Percentiles rank a stretch among this genome's conserved stretches.
Evolutionary conservation across 2,888 invertebrate species (phyloP).

Genomic region (Lasioglossum calceatum): DNA sequence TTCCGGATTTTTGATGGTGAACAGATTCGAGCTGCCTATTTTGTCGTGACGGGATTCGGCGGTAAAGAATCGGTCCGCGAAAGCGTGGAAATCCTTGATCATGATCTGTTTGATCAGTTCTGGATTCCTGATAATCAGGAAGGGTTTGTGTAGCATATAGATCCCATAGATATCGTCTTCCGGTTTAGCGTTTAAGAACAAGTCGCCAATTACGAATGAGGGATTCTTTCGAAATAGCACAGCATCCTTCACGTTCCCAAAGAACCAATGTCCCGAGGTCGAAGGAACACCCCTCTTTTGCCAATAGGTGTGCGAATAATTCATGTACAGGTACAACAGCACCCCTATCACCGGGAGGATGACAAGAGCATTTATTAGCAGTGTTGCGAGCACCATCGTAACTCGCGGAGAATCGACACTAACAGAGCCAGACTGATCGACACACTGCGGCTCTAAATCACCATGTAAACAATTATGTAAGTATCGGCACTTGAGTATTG

Average conservation of each 20-base stretch:
- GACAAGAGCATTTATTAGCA: background rate
- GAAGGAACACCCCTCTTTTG: conserved; percentile 69
- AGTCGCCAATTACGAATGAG: conserved; percentile 58
- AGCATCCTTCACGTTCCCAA: conserved; percentile 72
- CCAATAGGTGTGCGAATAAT: conserved; percentile 72
- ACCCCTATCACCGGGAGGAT: background rate
- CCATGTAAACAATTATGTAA: conserved; percentile 16
- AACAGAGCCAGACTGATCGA: too few relatives aligned
- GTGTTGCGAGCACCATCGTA: background rate
- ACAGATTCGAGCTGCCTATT: conserved; percentile 79
- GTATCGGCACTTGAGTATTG: background rate
- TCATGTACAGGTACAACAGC: conserved; percentile 63
- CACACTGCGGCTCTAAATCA: background rate
- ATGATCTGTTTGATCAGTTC: conserved; percentile 84
- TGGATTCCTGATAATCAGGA: conserved; percentile 83
- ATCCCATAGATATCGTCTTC: conserved; percentile 82
- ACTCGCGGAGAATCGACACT: background rate
- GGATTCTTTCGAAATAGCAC: conserved; percentile 56
- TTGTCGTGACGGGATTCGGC: conserved; percentile 78
- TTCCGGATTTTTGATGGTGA: conserved; percentile 83
- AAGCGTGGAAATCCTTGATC: conserved; percentile 85
- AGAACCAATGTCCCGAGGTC: conserved; percentile 67
- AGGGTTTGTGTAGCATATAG: conserved; percentile 84
- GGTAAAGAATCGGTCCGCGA: conserved; percentile 83
- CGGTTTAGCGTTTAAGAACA: conserved; percentile 59